Conservation (phyloP, 2,797 vertebrate species). For the Diceros bicornis region DNA sequence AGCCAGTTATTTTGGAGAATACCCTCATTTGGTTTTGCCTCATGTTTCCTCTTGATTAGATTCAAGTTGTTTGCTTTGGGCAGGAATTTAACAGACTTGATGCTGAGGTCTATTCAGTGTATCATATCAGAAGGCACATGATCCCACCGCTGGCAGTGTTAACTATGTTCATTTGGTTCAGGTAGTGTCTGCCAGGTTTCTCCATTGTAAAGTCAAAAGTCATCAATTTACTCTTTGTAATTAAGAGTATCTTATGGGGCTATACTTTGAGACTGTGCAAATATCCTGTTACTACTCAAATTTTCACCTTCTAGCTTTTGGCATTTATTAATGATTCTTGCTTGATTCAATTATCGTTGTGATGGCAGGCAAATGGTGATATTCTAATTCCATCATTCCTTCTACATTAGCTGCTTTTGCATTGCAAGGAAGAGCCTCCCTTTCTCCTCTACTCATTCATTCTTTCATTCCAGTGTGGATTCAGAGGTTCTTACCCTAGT, state of each 20-base stretch:
- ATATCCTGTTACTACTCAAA: neutral
- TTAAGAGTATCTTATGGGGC: neutral
- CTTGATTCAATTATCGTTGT: neutral
- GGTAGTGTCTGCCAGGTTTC: neutral
- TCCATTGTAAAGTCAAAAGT: neutral
- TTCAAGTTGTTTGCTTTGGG: neutral
- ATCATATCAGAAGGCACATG: neutral
- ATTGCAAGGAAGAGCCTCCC: neutral
- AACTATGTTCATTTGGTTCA: neutral
- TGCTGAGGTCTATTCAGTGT: neutral
- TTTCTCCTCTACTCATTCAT: neutral
- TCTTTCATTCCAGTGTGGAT: neutral
- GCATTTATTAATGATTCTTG: neutral
- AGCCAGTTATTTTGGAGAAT: neutral
- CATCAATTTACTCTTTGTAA: neutral
- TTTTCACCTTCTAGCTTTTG: neutral
- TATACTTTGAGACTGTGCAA: neutral
- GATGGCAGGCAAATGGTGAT: neutral
- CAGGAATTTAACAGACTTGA: neutral
- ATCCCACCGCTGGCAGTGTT: neutral
- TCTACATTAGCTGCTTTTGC: neutral
- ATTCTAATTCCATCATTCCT: constrained; percentile 22
- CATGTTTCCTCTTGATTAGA: neutral
- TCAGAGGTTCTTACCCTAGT: neutral
- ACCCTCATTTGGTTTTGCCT: neutral